Percentiles rank a stretch among this genome's conserved stretches.
Evolutionary conservation across 2,113 vertebrate genomes (phyloP).

Genomic region (Papio anubis): DNA sequence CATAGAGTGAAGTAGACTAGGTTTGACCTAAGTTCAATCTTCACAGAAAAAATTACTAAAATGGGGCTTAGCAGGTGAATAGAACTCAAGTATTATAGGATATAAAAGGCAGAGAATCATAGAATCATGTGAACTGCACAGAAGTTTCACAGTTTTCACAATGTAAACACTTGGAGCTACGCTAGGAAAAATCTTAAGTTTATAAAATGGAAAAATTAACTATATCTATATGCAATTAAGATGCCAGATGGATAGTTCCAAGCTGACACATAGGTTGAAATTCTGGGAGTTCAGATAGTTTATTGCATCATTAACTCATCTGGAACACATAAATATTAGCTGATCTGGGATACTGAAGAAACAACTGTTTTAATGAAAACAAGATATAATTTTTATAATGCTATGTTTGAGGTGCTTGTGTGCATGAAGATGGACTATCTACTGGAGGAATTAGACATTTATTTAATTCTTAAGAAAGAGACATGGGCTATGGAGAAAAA

Average conservation of each 20-base stretch:
- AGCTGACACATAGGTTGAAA: not conserved
- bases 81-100: not conserved
- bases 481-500: not conserved
- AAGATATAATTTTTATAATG: not conserved
- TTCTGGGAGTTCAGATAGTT: not conserved
- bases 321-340: not conserved
- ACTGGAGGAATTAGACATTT: not conserved
- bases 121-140: not conserved
- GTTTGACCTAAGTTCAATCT: not conserved
- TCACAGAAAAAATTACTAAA: not conserved
- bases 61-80: not conserved
- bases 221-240: not conserved
- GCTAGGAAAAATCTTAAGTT: not conserved
- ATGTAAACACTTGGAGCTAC: not conserved
- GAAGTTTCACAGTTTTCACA: not conserved
- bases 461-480: not conserved
- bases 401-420: not conserved
- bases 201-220: not conserved
- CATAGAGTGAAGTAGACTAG: accelerated
- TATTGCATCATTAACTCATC: not conserved
- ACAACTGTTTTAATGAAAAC: not conserved
- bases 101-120: not conserved
- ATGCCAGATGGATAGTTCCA: not conserved
- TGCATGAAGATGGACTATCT: too few species aligned
- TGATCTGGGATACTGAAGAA: not conserved